Evolutionary conservation across 2,113 vertebrate species (phyloP).

Genomic region (Eublepharis macularius): DNA sequence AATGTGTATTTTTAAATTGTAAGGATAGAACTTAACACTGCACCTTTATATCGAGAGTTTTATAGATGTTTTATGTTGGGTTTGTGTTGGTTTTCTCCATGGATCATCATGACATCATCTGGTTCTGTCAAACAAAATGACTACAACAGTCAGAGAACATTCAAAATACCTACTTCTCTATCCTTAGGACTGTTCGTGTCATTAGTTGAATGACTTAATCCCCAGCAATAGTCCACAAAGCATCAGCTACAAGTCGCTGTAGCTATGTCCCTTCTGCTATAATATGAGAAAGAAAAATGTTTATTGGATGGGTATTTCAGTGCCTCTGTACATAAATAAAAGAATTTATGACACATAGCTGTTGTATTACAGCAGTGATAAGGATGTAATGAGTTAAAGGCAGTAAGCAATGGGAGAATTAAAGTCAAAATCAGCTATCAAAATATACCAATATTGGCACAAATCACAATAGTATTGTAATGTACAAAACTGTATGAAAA

Average conservation of each 20-base stretch:
- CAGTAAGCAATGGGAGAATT: background rate
- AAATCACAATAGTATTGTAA: background rate
- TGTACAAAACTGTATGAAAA: background rate
- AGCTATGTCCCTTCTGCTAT: background rate
- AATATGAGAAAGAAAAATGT: background rate
- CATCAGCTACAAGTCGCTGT: background rate
- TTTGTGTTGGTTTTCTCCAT: constrained; percentile 2
- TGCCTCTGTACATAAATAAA: background rate
- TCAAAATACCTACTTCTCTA: constrained; percentile 2
- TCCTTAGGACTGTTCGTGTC: background rate
- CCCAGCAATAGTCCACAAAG: background rate
- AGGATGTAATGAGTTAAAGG: background rate
- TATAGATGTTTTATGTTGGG: constrained; percentile 8
- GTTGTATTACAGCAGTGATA: background rate
- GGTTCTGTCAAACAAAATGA: background rate
- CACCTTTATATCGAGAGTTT: constrained; percentile 26
- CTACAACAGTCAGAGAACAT: background rate
- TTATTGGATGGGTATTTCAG: background rate
- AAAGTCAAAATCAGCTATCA: background rate
- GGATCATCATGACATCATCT: background rate
- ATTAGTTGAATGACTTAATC: background rate
- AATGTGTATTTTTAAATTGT: background rate
- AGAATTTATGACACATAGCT: background rate
- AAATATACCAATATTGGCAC: background rate
- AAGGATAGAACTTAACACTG: background rate